Conservation (phyloP, 2,888 invertebrate genomes). For the Coelopa pilipes region DNA sequence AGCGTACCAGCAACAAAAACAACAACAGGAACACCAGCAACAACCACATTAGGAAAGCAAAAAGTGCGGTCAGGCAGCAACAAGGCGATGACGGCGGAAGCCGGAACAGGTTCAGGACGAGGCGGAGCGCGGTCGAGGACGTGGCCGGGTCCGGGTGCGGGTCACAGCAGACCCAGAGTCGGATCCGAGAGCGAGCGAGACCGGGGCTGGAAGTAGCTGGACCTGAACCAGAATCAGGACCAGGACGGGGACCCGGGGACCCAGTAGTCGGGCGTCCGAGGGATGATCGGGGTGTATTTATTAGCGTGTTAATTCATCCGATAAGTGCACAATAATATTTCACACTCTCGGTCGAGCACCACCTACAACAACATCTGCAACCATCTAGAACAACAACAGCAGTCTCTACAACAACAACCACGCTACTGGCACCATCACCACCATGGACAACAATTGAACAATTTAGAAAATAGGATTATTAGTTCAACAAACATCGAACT, state of each 20-base stretch:
- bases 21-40: conserved; percentile 16
- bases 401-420: conserved; percentile 14
- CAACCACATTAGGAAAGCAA: conserved; percentile 13
- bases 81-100: not conserved
- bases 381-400: not conserved
- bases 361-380: not conserved
- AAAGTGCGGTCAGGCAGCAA: not conserved
- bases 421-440: conserved; percentile 11
- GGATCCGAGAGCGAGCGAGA: not conserved
- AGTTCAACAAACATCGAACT: conserved; percentile 49
- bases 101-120: not conserved
- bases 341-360: conserved; percentile 40
- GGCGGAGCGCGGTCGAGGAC: not conserved
- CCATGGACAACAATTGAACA: conserved; percentile 30
- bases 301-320: conserved; percentile 61
- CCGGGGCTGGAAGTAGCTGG: not conserved
- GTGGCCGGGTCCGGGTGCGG: too few relatives aligned
- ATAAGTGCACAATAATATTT: conserved; percentile 63
- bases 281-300: conserved; percentile 29
- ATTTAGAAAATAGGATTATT: conserved; percentile 50
- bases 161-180: not conserved
- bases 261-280: not conserved
- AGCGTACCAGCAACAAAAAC: conserved; percentile 24
- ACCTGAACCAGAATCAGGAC: not conserved
- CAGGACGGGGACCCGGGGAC: not conserved